Base-by-base conservation (phyloP, 2,888 invertebrate species). In the Ophraella communa region DNA sequence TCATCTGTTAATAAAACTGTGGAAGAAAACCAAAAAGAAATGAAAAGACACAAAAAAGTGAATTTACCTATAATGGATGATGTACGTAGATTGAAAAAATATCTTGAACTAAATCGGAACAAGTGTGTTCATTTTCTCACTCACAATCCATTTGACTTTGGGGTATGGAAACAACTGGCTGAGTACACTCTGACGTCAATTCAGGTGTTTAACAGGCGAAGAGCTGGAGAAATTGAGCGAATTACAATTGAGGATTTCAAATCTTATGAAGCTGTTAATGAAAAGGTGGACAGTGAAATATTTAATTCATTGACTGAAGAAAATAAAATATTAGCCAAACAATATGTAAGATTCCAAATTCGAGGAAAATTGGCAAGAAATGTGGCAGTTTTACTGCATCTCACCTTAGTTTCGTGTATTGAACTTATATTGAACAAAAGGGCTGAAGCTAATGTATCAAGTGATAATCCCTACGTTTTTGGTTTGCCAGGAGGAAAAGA, bases 131-230 rank as follows among this genome's bases (percentile, higher is more conserved):
- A 14, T 14, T 17, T 21, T 33, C 30, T 61, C 14, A 44, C n/a
- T 18, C 47, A 61, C 20, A 51, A 61, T 23, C 24, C 24, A 20
- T 54, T 35, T 44, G n/a, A 33, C 44, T 53, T 54, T 44, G 23
- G 23, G 23, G 20, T 10, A 11, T 69, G 67, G 61, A 62, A 39
- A 39, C n/a, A 45, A 8, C 23, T 71, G 35, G 49, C 59, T 8
- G 24, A 60, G 8, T 56, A 44, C n/a, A 69, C 71, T 14, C 30
- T 71, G n/a, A 65, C 64, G n/a, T 54, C 58, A 0, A 23, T 71
- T n/a, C 65, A 65, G 42, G 30, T 68, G 8, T 71, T 69, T 45
- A 71, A 71, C 44, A 45, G 69, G 56, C 55, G 67, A 11, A 11
- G 67, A 55, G 65, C 69, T 18, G 66, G 66, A 18, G 61, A 67